phyloP scores from a whole-genome alignment of 1,140 invertebrate species.

The Pachyrhynchus sulphureomaculatus region DNA sequence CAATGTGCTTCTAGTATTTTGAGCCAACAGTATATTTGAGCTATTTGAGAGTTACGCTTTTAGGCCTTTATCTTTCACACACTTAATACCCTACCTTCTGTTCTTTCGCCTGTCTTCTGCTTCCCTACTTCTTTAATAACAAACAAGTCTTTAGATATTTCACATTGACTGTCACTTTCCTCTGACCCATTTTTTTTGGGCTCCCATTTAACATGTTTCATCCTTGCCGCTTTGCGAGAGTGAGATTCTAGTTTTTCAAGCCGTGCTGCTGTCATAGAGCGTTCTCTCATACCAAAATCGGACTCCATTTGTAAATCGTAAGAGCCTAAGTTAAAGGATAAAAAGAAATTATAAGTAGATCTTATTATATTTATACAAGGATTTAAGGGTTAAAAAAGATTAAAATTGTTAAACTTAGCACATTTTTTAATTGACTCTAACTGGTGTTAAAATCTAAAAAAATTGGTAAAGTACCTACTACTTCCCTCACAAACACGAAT shows the following conservation, averaged over 20 bases:
- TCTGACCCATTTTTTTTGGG: constrained; percentile 44
- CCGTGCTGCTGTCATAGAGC: constrained; percentile 87
- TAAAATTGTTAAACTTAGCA: constrained; percentile 40
- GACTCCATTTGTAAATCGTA: constrained; percentile 72
- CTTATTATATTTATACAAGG: constrained; percentile 39
- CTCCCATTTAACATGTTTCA: constrained; percentile 78
- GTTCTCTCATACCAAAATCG: constrained; percentile 72
- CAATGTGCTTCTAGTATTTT: no score
- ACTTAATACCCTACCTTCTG: not conserved
- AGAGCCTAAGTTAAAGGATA: constrained; percentile 55
- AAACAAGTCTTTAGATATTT: constrained; percentile 64
- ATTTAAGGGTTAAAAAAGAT: constrained; percentile 68
- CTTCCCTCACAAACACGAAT: no score
- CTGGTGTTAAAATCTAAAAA: no score
- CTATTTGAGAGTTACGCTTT: no score
- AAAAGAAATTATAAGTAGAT: not conserved
- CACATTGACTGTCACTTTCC: constrained; percentile 32
- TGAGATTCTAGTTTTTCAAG: constrained; percentile 88
- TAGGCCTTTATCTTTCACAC: not conserved
- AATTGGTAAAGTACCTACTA: no score
- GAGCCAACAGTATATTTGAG: no score
- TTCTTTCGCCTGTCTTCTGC: constrained; percentile 28
- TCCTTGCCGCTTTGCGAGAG: constrained; percentile 75
- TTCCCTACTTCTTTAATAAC: constrained; percentile 54
- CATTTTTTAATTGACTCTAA: no score